phyloP scores from a whole-genome alignment of 2,888 invertebrate genomes.

The Eledona agricola region DNA sequence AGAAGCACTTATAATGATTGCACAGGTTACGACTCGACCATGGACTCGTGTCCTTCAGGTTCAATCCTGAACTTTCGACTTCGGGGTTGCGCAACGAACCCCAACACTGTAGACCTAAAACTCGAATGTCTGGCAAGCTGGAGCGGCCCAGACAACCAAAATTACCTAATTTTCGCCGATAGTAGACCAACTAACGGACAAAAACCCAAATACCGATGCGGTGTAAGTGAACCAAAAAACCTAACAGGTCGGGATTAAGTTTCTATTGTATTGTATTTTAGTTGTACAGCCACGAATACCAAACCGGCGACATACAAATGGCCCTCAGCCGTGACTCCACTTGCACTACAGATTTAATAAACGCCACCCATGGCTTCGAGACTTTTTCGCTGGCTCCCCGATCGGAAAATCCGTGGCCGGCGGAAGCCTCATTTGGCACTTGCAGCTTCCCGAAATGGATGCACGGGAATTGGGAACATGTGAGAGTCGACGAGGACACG shows the following conservation, averaged over 20 bases:
- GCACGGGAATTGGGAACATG: slow-evolving; percentile 70
- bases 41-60: slow-evolving; percentile 71
- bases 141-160: slow-evolving; percentile 66
- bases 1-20: slow-evolving; percentile 67
- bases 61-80: slow-evolving; percentile 68
- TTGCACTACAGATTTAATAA: slow-evolving; percentile 66
- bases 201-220: slow-evolving; percentile 69
- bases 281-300: slow-evolving; percentile 21
- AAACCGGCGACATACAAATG: slow-evolving; percentile 65
- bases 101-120: slow-evolving; percentile 62
- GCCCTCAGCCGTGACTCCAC: slow-evolving; percentile 73
- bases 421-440: slow-evolving; percentile 54
- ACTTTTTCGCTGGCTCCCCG: slow-evolving; percentile 64
- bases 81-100: slow-evolving; percentile 62
- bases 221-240: slow-evolving; percentile 65
- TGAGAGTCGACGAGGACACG: slow-evolving; percentile 62
- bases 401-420: slow-evolving; percentile 59
- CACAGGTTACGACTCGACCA: slow-evolving; percentile 65
- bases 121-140: slow-evolving; percentile 73
- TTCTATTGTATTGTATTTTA: slow-evolving; percentile 26
- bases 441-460: slow-evolving; percentile 71
- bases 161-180: slow-evolving; percentile 68
- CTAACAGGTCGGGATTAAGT: no score
- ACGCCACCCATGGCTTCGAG: slow-evolving; percentile 68
- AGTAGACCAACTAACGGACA: slow-evolving; percentile 60